These are phyloP conservation scores for Nymphalis io DNA, from an alignment of 1,140 invertebrate species.

Conservation along the genomic window DNA sequence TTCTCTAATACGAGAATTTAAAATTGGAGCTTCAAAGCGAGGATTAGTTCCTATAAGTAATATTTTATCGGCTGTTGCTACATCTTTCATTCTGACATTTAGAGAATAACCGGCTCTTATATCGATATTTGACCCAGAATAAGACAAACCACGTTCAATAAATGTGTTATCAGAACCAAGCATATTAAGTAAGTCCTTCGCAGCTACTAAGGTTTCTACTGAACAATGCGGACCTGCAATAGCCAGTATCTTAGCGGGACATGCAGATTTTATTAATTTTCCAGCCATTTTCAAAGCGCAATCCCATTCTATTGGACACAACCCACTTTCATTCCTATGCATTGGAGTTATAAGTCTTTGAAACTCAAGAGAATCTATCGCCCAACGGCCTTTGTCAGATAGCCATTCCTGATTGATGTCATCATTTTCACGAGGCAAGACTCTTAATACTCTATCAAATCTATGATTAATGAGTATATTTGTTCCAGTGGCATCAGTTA, in stretches of 20 bases:
- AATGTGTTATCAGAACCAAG: conserved; percentile 82
- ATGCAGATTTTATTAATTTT: conserved; percentile 56
- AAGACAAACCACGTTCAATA: conserved; percentile 53
- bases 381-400: conserved; percentile 88
- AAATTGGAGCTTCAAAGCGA: conserved; percentile 88
- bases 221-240: conserved; percentile 86
- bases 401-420: conserved; percentile 92
- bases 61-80: conserved; percentile 86
- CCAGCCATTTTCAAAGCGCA: conserved; percentile 81
- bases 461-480: conserved; percentile 88
- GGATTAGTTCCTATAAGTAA: conserved; percentile 89
- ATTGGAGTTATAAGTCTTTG: conserved; percentile 87
- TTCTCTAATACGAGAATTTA: conserved; percentile 89
- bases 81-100: conserved; percentile 70
- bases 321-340: conserved; percentile 79
- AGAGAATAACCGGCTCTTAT: conserved; percentile 62
- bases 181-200: conserved; percentile 88
- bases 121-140: conserved; percentile 48
- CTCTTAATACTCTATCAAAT: conserved; percentile 86
- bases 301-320: conserved; percentile 84
- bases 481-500: conserved; percentile 88
- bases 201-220: conserved; percentile 84
- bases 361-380: conserved; percentile 88
- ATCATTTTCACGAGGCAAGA: conserved; percentile 87
- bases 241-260: conserved; percentile 79